Evolutionary conservation across 1,140 invertebrate genomes (phyloP), one percentile per base, ranked within the genome.

Genomic region (Paramacrobiotus metropolitanus): DNA sequence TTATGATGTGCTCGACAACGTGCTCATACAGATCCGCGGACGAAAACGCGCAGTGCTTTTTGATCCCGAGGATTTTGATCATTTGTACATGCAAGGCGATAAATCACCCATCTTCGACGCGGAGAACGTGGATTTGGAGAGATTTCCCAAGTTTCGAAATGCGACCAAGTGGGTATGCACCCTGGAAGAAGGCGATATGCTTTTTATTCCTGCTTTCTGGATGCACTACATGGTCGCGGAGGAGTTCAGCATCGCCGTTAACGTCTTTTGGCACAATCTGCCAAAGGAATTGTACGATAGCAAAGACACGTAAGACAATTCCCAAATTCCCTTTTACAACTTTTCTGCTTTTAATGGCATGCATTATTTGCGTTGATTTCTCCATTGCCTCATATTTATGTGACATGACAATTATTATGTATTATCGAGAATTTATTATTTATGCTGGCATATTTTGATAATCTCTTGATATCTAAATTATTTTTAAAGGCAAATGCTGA

Each of bases 181-280:
- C 2, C 61, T 61, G 9, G 29, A 3, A 2, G 20, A n/a, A n/a
- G 61, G 61, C 59, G 61, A 61, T 29, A n/a, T 61, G 9, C 24
- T 61, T 18, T 61, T 60, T n/a, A 61, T 61, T 61, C 61, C 61
- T 18, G 61, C 61, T 29, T 60, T 61, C 20, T 61, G 61, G 61
- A 24, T 61, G 21, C 61, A 61, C 31, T 29, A 59, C 31, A 59
- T 61, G 61, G 21, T 29, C 20, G 21, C 40, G 3, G 3, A 9
- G 20, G 60, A 3, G 2, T 61, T 60, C 61, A 29, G 31, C 29
- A 24, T 61, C 21, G 40, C 61, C 4, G 61, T 61, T 2, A 61
- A 61, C 29, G 31, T 61, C 31, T 61, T 61, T 45, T 61, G 61
- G 61, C 29, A 61, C 21, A 28, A 59, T 45, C 31, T 61, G 2